Percentiles rank a stretch among this genome's conserved stretches.
Conservation (phyloP, 2,888 invertebrate genomes). For the Tipula vernalis region DNA sequence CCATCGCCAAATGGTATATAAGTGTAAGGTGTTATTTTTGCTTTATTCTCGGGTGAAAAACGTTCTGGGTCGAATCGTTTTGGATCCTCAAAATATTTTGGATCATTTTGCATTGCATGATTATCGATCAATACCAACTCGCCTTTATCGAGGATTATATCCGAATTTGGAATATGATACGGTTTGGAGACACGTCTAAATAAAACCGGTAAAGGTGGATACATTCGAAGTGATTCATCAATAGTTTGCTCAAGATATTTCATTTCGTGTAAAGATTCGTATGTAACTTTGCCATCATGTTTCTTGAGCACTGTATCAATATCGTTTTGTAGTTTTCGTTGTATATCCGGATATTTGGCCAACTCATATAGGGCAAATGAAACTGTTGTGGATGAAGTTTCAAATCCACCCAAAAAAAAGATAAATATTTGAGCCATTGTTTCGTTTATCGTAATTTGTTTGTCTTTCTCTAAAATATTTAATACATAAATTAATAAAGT, state of each 20-base stretch:
- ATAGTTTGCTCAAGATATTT: constrained; percentile 17
- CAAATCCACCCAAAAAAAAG: constrained; percentile 19
- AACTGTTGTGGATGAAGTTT: constrained; percentile 14
- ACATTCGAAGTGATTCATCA: constrained; percentile 16
- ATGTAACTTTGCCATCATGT: constrained; percentile 14
- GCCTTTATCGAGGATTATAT: background rate
- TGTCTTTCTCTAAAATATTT: background rate
- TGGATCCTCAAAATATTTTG: constrained; percentile 11
- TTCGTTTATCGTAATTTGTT: constrained; percentile 12
- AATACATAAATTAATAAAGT: background rate
- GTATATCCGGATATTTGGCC: constrained; percentile 16
- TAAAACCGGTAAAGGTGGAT: constrained; percentile 12
- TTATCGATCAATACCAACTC: background rate
- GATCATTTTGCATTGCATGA: constrained; percentile 11
- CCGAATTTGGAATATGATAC: constrained; percentile 12
- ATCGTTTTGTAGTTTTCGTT: constrained; percentile 16
- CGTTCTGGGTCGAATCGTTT: constrained; percentile 11
- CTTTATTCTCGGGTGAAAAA: background rate
- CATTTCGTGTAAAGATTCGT: constrained; percentile 17
- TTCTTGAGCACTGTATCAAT: constrained; percentile 17
- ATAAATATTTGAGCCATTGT: constrained; percentile 17
- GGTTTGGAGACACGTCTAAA: constrained; percentile 13
- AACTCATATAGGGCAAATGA: constrained; percentile 15
- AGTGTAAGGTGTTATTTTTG: background rate
- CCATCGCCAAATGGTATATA: background rate